Evolutionary conservation across 2,113 vertebrate species (phyloP), one percentile per base, ranked within the genome.

Genomic region (Grammomys dolichurus): DNA sequence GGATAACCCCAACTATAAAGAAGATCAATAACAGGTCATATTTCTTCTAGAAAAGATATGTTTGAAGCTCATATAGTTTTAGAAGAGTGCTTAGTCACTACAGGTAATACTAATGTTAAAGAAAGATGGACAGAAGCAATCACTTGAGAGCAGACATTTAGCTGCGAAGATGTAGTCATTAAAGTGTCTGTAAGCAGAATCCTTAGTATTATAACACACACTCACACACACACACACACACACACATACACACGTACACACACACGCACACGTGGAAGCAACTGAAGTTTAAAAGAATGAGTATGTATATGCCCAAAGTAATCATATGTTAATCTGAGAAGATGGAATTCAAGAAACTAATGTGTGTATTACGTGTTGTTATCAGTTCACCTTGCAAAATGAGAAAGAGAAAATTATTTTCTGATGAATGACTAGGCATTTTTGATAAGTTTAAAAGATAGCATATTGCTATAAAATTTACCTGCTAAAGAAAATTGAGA

Each of bases 341-440:
- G 76, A 89, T 48, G 1, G 31, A 89, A 94, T 93, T 77, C 1
- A 58, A 58, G 65, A 72, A 89, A 90, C 28, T 51, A 87, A 84
- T 48, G 63, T 81, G 17, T 77, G 69, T 48, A 51, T 56, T 54
- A 31, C 75, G 24, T 22, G 13, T 1, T 87, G 58, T 85, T 87
- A 72, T 60, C 33, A 75, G 22, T 90, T 93, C 89, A 85, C 65
- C n/a, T 82, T 36, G 24, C 86, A 46, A 92, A 95, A 96, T 60
- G 11, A 69, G 36, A 72, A 94, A 85, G 48, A 76, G 51, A 95
- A 97, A 95, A 94, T 81, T 36, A 22, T 60, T 84, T 96, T 91
- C 63, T 82, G 73, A 91, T 84, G 56, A 91, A 78, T 84, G n/a
- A 81, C 11, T 78, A 31, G 56, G 9, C 56, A 89, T 12, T 96